Evolutionary conservation across 2,797 vertebrate genomes (phyloP).

Genomic region (Periophthalmus magnuspinnatus): DNA sequence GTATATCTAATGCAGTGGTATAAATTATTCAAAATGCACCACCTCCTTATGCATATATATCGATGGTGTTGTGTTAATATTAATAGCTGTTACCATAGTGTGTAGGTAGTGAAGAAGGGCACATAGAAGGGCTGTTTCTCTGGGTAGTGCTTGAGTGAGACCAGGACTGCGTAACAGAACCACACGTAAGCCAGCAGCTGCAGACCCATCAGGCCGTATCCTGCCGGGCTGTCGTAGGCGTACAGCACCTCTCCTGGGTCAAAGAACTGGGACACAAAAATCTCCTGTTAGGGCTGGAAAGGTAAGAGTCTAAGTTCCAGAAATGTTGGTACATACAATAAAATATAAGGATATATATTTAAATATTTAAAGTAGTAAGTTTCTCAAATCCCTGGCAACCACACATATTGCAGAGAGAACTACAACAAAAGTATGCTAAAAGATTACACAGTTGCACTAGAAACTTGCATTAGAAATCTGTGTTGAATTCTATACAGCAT

Average conservation of each 20-base stretch:
- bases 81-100: constrained; percentile 83
- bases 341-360: not conserved
- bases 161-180: constrained; percentile 91
- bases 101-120: constrained; percentile 92
- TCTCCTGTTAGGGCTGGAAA: not conserved
- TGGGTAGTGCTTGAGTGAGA: constrained; percentile 89
- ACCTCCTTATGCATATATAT: constrained; percentile 26
- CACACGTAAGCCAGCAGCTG: constrained; percentile 91
- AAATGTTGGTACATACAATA: constrained; percentile 18
- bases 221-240: constrained; percentile 89
- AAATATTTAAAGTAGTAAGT: not conserved
- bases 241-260: constrained; percentile 92
- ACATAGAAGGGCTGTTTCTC: constrained; percentile 93
- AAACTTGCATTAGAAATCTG: not conserved
- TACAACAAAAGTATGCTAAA: too few species aligned
- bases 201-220: constrained; percentile 88
- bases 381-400: not conserved
- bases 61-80: not conserved
- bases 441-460: too few species aligned
- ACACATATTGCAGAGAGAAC: not conserved
- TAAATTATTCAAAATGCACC: constrained; percentile 60
- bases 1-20: constrained; percentile 33
- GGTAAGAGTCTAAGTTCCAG: constrained; percentile 8
- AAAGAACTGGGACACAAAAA: constrained; percentile 81
- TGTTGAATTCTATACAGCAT: not conserved